These are phyloP conservation scores for Centropus bengalensis DNA, from an alignment of 2,113 vertebrate genomes.

Conservation along the genomic window DNA sequence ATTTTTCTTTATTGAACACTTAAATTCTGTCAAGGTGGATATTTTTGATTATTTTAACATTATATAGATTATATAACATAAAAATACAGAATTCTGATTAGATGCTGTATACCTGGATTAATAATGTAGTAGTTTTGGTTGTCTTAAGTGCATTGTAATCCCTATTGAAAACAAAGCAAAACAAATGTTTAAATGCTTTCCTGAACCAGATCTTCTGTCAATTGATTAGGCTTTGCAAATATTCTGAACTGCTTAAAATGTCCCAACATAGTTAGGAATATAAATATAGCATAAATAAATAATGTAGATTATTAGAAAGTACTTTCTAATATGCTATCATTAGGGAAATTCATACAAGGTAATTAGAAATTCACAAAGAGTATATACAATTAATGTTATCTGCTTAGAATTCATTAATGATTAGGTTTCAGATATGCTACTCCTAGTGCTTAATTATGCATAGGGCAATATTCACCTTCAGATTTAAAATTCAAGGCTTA, in stretches of 20 bases:
- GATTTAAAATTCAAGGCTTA: not conserved
- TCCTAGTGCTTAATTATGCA: not conserved
- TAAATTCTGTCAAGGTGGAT: not conserved
- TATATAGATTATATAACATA: no score
- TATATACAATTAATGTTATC: not conserved
- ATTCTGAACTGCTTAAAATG: not conserved
- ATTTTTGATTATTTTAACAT: not conserved
- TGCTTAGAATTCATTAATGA: not conserved
- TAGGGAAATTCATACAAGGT: not conserved
- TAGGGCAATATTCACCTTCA: not conserved
- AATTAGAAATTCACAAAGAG: not conserved
- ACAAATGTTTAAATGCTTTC: not conserved
- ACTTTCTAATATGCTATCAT: not conserved
- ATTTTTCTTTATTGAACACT: not conserved
- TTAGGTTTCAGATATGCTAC: not conserved
- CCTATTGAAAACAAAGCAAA: not conserved
- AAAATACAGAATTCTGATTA: not conserved
- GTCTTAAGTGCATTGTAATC: not conserved
- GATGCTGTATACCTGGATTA: not conserved
- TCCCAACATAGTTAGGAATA: not conserved
- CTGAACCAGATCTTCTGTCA: not conserved
- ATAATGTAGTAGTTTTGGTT: fast-evolving
- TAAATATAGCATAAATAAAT: not conserved
- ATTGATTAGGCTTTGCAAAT: not conserved
- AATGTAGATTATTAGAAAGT: not conserved